Base-by-base conservation (phyloP, 2,797 vertebrate genomes). In the Chanos chanos region DNA sequence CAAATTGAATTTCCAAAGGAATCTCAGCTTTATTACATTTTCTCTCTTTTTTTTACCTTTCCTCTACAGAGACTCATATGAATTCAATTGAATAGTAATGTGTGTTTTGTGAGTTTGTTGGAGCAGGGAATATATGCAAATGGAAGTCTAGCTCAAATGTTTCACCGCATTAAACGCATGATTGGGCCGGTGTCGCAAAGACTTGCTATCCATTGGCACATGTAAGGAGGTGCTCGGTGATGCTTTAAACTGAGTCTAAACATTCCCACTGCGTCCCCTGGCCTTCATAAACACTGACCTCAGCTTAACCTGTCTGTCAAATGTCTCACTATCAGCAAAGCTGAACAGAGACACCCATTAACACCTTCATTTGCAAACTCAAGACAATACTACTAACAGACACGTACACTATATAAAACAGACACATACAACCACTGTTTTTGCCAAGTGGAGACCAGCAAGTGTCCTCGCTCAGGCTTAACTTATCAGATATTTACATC, bases 291-390 rank as follows among this genome's bases (percentile, higher is more conserved):
- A 49, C 28, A 36, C 15, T 64, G 61, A 56, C 63, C 63, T 1
- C 1, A 24, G n/a, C 16, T 43, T 66, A 49, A 71, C 52, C 58
- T 31, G 18, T 44, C 56, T 45, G 48, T 66, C 21, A 39, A 56
- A 43, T 41, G 49, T 43, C 34, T 60, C 47, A n/a, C 47, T 53
- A 50, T 44, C 27, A 49, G 56, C 44, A 57, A 53, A 57, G 55
- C 51, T 45, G 47, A n/a, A 61, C 51, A 55, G 48, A 44, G 39
- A 40, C 34, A 49, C 2, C 55, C 50, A 36, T 64, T 54, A 55
- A 53, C 50, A 30, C 48, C 51, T 45, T 62, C 22, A 59, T 67
- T 72, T 52, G 36, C 58, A n/a, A 52, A 21, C 27, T 66, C 53
- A 30, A 36, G 43, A 21, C 15, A 40, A 53, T 33, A 37, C 48